A percentile compares a stretch with the other conserved stretches of the same genome.
phyloP scores from a whole-genome alignment of 1,140 invertebrate genomes.

The Harpegnathos saltator region DNA sequence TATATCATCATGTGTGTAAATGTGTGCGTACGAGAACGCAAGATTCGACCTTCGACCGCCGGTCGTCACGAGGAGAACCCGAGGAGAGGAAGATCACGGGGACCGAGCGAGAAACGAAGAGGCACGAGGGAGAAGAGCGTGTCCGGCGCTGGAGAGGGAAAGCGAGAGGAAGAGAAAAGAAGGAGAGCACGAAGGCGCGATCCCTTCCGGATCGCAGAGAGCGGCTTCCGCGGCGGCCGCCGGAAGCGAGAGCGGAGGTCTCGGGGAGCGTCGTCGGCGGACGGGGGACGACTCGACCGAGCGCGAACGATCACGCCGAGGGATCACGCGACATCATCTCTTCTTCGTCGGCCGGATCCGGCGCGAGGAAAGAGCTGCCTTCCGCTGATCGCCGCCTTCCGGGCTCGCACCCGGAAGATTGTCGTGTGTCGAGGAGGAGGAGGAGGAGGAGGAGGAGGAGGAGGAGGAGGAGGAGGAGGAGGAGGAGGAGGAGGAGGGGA shows the following conservation, averaged over 20 bases:
- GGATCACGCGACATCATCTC: no score
- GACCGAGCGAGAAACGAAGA: slow-evolving; percentile 24
- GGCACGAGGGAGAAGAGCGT: slow-evolving; percentile 4
- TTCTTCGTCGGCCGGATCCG: background rate
- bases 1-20: no score
- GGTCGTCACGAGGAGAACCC: slow-evolving; percentile 14
- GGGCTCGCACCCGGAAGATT: background rate
- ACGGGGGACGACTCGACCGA: no score
- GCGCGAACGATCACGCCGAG: slow-evolving; percentile 19
- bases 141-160: slow-evolving; percentile 18
- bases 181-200: slow-evolving; percentile 24
- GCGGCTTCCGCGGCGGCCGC: slow-evolving; percentile 4
- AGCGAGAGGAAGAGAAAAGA: slow-evolving; percentile 1
- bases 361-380: background rate
- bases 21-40: background rate
- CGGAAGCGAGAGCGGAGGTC: slow-evolving; percentile 2
- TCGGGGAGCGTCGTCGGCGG: background rate
- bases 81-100: slow-evolving; percentile 12
- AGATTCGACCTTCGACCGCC: slow-evolving; percentile 19
- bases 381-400: background rate
- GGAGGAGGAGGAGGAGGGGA: no score
- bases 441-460: no score
- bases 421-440: background rate
- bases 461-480: no score
- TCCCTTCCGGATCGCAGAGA: slow-evolving; percentile 3